Conservation (phyloP, 2,888 invertebrate genomes). For the Linyphia triangularis region DNA sequence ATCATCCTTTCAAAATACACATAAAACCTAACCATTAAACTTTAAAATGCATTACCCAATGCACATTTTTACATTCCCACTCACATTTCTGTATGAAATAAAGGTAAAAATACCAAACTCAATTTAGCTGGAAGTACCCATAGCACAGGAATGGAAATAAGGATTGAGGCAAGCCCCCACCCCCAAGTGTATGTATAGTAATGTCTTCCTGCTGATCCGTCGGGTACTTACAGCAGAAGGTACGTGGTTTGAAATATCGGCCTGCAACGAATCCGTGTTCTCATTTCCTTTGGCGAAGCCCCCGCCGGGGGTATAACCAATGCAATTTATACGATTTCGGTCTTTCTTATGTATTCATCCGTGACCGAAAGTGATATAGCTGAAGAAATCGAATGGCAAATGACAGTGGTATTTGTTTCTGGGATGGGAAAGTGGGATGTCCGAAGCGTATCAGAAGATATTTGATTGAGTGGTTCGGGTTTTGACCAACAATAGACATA, state of each 20-base stretch:
- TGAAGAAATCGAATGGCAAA: constrained; percentile 34
- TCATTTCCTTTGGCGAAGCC: constrained; percentile 28
- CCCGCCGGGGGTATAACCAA: constrained; percentile 11
- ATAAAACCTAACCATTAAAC: too few relatives aligned
- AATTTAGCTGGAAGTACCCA: constrained; percentile 15
- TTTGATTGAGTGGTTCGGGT: constrained; percentile 3
- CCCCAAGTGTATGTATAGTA: constrained; percentile 54
- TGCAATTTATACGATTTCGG: constrained; percentile 48
- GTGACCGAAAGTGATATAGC: constrained; percentile 51
- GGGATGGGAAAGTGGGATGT: neutral
- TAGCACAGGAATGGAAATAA: constrained; percentile 42
- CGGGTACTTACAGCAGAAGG: constrained; percentile 25
- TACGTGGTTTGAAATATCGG: constrained; percentile 54
- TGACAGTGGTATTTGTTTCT: constrained; percentile 17
- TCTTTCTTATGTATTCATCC: constrained; percentile 56
- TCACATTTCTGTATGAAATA: neutral
- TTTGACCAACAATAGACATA: neutral
- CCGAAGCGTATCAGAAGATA: neutral
- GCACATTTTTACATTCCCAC: neutral
- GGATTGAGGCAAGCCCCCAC: constrained; percentile 27
- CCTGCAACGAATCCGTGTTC: constrained; percentile 46
- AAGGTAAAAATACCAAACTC: constrained; percentile 9
- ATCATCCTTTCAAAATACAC: too few relatives aligned
- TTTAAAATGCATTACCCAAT: neutral
- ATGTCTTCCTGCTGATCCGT: constrained; percentile 32